Evolutionary conservation across 2,113 vertebrate genomes (phyloP), one percentile per base, ranked within the genome.

Genomic region (Platichthys flesus): DNA sequence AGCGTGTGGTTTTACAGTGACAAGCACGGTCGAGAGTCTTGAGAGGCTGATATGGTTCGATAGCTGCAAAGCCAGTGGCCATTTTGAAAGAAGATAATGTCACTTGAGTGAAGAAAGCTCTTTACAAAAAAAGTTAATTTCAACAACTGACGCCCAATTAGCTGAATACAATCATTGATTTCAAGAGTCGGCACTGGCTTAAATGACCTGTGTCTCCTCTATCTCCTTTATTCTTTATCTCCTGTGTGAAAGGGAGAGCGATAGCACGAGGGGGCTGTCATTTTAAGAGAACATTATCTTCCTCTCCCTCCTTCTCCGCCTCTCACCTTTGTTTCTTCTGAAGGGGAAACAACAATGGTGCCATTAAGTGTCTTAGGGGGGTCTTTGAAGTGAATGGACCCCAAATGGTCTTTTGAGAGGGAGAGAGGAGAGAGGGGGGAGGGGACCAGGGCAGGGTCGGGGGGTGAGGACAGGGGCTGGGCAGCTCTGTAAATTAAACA

Each of bases 381-480:
- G 74, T 45, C 86, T 89, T 88, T 91, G 78, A 89, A 72, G 88
- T 87, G 67, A 81, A 85, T 82, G 56, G 59, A 12, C 59, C 64
- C 59, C 88, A 77, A 89, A 82, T 76, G 72, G 68, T 18, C 49
- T 51, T 81, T 85, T 79, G 40, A 40, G 52, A 21, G 45, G 15
- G 52, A 37, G 37, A 15, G 20, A 35, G 62, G n/a, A 5, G 21
- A 8, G 28, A 26, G 20, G 1, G 21, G 21, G 45, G 37, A 2
- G 18, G n/a, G 23, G 63, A 8, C 2, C 1, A 9, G 2, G 9
- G 35, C 35, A 37, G n/a, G 26, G 7, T 49, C 26, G 15, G 49
- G 63, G 31, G 21, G 60, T 45, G 74, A 75, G 67, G 1, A n/a
- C 24, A 64, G 54, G n/a, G 52, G 52, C 10, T 55, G 20, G n/a